phyloP scores from a whole-genome alignment of 2,797 vertebrate genomes.

The Sebastes matsubarae region DNA sequence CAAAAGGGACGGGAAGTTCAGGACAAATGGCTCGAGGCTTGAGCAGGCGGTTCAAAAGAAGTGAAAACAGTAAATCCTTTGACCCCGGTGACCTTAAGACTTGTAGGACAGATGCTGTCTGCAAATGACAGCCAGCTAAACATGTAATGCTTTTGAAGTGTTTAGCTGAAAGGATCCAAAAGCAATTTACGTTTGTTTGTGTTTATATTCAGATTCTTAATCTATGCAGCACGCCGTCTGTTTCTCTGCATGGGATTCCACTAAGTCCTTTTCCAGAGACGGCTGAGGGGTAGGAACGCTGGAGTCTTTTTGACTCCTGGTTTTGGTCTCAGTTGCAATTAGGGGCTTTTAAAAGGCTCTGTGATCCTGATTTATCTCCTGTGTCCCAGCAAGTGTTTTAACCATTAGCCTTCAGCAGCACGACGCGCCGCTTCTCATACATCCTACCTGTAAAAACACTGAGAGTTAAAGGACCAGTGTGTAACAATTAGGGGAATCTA shows the following conservation, averaged over 20 bases:
- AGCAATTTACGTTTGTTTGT: constrained; percentile 45
- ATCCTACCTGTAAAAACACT: constrained; percentile 28
- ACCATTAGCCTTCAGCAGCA: constrained; percentile 52
- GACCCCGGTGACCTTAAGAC: constrained; percentile 47
- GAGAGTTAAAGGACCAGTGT: neutral
- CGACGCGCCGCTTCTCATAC: constrained; percentile 14
- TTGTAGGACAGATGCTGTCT: constrained; percentile 58
- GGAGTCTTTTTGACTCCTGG: constrained; percentile 51
- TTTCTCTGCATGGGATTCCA: constrained; percentile 54
- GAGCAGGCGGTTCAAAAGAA: constrained; percentile 61
- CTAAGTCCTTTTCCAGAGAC: constrained; percentile 68
- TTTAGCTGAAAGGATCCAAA: neutral
- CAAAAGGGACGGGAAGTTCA: constrained; percentile 9
- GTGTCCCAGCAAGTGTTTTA: constrained; percentile 69
- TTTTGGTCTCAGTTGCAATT: constrained; percentile 72
- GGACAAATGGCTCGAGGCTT: constrained; percentile 45
- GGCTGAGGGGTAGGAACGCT: constrained; percentile 24
- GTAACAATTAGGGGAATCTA: too few relatives aligned
- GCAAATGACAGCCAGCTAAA: constrained; percentile 37
- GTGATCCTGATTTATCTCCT: constrained; percentile 77
- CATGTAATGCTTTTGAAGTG: constrained; percentile 36
- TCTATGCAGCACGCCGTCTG: constrained; percentile 34
- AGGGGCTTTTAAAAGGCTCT: constrained; percentile 68
- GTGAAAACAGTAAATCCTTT: constrained; percentile 59
- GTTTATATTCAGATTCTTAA: constrained; percentile 33